Evolutionary conservation across 2,888 invertebrate genomes (phyloP), one percentile per base, ranked within the genome.

Genomic region (Agelastica alni): DNA sequence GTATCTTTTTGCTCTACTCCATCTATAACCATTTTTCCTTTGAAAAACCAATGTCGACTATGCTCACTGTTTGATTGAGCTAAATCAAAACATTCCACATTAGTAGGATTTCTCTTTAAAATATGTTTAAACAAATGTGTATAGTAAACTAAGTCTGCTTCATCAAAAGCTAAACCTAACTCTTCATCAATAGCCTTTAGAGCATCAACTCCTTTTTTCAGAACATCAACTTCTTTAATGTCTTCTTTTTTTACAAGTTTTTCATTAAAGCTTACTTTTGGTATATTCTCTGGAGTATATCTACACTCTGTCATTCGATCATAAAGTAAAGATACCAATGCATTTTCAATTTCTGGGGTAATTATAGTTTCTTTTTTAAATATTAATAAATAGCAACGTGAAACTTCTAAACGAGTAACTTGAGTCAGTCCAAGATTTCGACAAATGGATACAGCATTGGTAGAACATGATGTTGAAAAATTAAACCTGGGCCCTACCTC

Each of bases 41-140:
- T 93, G 78, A 98, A 98, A 79, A 98, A 98, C 98, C 98, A 98
- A 81, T 99, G 98, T 3, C 98, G 84, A 57, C 96, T 96, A 77
- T 99, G 98, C 75, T 99, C 98, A 76, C 96, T 96, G 75, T 97
- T 97, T 20, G 95, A 95, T 77, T 99, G 98, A 2, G 98, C 98
- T 64, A 98, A 84, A 80, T 98, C 98, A 79, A 98, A 97, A 68
- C 96, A 88, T 75, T 99, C 98, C 0, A 98, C 96, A 72, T 93
- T 96, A 0, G 97, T 97, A 13, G 98, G 98, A 78, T 98, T 93
- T 48, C 96, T 82, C 67, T 89, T 87, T 14, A 96, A 77, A 64
- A 89, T 86, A 58, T 89, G 84, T 56, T 83, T 81, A 78, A 97
- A 97, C 53, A 97, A 77, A 69, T 92, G 82, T 56, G 89, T 90